Evolutionary conservation across 2,888 invertebrate species (phyloP).

Genomic region (Congeria kusceri): DNA sequence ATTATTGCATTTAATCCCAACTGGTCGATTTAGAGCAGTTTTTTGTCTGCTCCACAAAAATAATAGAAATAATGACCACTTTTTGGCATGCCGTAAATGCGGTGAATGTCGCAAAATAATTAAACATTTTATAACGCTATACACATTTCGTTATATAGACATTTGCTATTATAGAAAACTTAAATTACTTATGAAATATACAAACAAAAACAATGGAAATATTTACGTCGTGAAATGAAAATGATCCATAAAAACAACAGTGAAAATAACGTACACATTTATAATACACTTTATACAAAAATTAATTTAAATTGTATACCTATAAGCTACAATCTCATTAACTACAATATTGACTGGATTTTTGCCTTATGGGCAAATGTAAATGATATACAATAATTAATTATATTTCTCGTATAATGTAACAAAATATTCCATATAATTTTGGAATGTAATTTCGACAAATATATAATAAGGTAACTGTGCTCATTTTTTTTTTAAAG

Average conservation of each 20-base stretch:
- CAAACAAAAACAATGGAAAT: neutral
- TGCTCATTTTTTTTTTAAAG: too few relatives aligned
- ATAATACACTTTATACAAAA: constrained; percentile 50
- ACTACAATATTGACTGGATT: constrained; percentile 10
- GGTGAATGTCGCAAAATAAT: neutral
- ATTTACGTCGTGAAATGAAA: constrained; percentile 33
- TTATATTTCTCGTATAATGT: too few relatives aligned
- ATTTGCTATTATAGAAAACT: constrained; percentile 3
- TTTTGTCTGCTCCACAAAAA: too few relatives aligned
- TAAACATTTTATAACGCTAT: neutral
- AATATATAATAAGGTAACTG: too few relatives aligned
- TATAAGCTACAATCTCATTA: constrained; percentile 52
- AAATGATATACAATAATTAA: too few relatives aligned
- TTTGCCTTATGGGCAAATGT: neutral
- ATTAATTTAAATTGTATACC: constrained; percentile 39
- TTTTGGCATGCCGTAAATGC: neutral
- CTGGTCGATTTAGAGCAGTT: too few relatives aligned
- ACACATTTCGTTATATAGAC: neutral
- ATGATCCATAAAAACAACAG: constrained; percentile 25
- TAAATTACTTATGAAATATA: neutral
- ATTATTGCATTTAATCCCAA: too few relatives aligned
- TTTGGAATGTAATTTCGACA: too few relatives aligned
- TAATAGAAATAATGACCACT: too few relatives aligned
- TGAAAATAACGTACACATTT: constrained; percentile 42
- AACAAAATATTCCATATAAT: too few relatives aligned